Evolutionary conservation across 2,888 invertebrate genomes (phyloP), one percentile per base, ranked within the genome.

Genomic region (Melinopterus prodromus): DNA sequence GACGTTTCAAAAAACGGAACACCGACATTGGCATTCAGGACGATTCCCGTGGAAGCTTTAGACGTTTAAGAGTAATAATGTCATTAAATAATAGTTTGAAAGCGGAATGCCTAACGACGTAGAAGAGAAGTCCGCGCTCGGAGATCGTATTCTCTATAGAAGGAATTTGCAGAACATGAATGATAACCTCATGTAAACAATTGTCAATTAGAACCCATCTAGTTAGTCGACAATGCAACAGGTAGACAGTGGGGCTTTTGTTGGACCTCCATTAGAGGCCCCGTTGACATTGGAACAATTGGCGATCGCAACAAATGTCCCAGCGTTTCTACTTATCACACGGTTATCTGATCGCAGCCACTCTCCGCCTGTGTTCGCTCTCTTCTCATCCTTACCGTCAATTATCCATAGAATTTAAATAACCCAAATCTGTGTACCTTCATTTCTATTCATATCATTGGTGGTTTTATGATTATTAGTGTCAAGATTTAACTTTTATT

Each of bases 161-260:
- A 88, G 87, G 88, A 87, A 88, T 88, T 88, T 88, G 88, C 88
- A 87, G 87, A 87, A 89, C 89, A 88, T 88, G 88, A 89, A 88
- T 88, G 88, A 89, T 89, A 88, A 88, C 88, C 86, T 83, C 86
- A 36, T 88, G 88, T 89, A 88, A 89, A 89, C 89, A 89, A 89
- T 89, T 88, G 88, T 89, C 88, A 89, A 89, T 89, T 89, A 89
- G 88, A 88, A 85, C 87, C 87, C 87, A 83, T 88, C 89, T 87
- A 88, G 88, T 88, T 88, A 89, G 88, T 85, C 85, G 86, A 87
- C 87, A 87, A 87, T 88, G 87, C 86, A 86, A 85, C 86, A 86
- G 86, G 85, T 84, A 87, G 88, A 88, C 88, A 88, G 87, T 85
- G 82, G 53, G 84, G 86, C 87, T 88, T 74, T 88, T 88, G 88